A percentile compares a stretch with the other conserved stretches of the same genome.
These are phyloP conservation scores for Subanguina moxae DNA, from an alignment of 1,140 invertebrate genomes.

Conservation along the genomic window DNA sequence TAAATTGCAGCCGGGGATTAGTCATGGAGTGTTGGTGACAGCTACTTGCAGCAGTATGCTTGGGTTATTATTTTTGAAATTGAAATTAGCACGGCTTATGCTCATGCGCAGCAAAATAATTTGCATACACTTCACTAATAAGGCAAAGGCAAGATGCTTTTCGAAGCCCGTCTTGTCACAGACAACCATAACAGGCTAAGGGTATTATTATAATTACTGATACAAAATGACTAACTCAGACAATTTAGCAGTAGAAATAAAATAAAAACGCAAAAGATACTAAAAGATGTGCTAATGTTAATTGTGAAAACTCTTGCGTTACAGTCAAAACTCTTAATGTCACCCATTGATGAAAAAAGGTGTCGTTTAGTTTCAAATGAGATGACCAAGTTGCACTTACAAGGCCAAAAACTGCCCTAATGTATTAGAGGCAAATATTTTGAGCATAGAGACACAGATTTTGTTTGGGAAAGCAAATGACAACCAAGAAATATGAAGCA, in stretches of 20 bases:
- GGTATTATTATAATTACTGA: not conserved
- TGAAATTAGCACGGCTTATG: not conserved
- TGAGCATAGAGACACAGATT: not conserved
- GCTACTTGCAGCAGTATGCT: not conserved
- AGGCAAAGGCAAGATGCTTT: not conserved
- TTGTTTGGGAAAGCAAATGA: not conserved
- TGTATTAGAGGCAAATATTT: no score
- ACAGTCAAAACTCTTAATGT: no score
- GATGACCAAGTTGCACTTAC: no score
- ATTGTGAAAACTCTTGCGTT: no score
- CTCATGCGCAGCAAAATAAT: not conserved
- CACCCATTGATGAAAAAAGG: no score
- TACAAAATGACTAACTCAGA: not conserved
- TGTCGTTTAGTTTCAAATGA: no score
- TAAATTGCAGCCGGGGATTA: not conserved
- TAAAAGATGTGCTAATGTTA: no score
- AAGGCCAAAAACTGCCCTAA: no score
- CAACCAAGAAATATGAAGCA: not conserved
- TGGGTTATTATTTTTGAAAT: not conserved
- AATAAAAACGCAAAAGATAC: no score
- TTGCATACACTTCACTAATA: constrained; percentile 1
- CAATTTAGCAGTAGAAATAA: not conserved
- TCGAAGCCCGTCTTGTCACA: not conserved
- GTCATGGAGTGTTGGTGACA: constrained; percentile 9
- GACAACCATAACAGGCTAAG: not conserved